Percentiles rank a stretch among this genome's conserved stretches.
Conservation (phyloP, 1,140 invertebrate genomes). For the Cyphomyrmex costatus region DNA sequence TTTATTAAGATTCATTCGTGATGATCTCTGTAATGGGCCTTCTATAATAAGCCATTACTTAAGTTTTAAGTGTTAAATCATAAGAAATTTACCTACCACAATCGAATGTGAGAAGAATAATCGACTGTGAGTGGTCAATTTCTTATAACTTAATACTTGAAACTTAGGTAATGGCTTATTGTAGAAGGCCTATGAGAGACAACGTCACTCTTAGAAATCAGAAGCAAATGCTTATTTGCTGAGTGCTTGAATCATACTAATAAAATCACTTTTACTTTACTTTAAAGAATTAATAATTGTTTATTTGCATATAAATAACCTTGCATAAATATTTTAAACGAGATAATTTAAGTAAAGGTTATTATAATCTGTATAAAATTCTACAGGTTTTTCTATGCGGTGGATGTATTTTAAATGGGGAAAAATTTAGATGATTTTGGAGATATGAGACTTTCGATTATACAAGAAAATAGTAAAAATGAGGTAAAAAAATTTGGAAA, state of each 20-base stretch:
- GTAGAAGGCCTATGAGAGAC: too few relatives aligned
- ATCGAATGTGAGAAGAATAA: too few relatives aligned
- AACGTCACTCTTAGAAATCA: neutral
- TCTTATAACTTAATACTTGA: too few relatives aligned
- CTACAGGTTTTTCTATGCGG: neutral
- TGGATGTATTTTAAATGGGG: neutral
- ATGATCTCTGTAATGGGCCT: neutral
- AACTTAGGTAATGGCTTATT: too few relatives aligned
- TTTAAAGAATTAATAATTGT: neutral
- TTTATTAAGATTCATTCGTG: too few relatives aligned
- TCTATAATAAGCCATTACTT: too few relatives aligned
- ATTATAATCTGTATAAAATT: neutral
- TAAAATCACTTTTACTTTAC: neutral
- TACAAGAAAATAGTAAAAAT: conserved; percentile 81
- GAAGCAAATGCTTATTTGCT: neutral
- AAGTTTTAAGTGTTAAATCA: too few relatives aligned
- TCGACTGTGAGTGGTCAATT: too few relatives aligned
- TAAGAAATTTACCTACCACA: too few relatives aligned
- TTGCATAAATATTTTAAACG: neutral
- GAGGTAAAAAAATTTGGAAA: conserved; percentile 79
- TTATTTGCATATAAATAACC: neutral
- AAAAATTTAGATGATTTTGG: conserved; percentile 72
- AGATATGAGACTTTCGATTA: conserved; percentile 84
- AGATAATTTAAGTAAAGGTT: neutral
- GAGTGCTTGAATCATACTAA: neutral